phyloP scores from a whole-genome alignment of 2,113 vertebrate genomes.

The Nipponia nippon region DNA sequence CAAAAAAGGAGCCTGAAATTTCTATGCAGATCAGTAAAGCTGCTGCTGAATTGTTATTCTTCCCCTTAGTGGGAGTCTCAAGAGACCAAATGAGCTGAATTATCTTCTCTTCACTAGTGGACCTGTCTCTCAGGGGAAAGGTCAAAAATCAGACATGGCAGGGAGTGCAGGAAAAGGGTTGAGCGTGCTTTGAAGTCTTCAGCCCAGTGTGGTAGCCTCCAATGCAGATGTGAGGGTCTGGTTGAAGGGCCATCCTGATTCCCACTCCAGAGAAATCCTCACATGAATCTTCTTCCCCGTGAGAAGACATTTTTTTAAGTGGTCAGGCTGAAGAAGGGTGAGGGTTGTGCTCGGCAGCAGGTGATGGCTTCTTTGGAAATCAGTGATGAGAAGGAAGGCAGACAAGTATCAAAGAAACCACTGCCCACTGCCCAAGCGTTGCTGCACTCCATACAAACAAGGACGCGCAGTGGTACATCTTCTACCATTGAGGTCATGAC shows the following conservation, averaged over 20 bases:
- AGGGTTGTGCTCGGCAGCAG: neutral
- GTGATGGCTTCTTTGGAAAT: neutral
- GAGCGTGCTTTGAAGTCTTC: neutral
- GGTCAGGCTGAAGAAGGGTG: neutral
- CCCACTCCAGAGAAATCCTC: neutral
- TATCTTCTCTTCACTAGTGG: neutral
- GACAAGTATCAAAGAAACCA: neutral
- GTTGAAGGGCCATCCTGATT: neutral
- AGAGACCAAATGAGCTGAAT: neutral
- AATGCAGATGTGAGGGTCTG: neutral
- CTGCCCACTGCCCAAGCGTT: neutral
- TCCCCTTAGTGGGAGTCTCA: neutral
- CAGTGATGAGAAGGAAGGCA: neutral
- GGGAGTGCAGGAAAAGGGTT: neutral
- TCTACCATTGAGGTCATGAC: neutral
- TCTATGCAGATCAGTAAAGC: conserved; percentile 3
- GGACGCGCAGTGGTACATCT: neutral
- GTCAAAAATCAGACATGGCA: neutral
- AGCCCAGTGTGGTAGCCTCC: neutral
- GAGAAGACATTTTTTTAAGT: neutral
- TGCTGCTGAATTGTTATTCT: conserved; percentile 10
- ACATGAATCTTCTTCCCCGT: neutral
- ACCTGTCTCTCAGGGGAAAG: neutral
- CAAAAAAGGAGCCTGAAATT: neutral
- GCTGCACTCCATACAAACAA: neutral